phyloP scores from a whole-genome alignment of 2,888 invertebrate species.

The Lithosia quadra region DNA sequence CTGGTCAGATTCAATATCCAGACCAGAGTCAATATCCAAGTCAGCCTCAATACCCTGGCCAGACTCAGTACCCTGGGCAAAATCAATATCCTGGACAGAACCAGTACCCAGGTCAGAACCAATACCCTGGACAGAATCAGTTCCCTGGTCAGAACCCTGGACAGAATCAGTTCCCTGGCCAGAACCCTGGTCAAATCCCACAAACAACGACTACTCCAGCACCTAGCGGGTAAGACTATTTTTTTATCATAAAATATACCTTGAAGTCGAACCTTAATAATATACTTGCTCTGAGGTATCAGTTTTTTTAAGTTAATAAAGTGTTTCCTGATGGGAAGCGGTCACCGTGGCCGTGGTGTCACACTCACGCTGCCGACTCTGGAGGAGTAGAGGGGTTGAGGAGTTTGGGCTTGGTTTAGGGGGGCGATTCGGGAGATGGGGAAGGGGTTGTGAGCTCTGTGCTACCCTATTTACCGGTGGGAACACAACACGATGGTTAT shows the following conservation, averaged over 20 bases:
- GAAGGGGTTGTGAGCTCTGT: no score
- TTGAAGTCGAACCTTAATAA: neutral
- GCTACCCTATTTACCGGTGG: no score
- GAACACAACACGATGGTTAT: no score
- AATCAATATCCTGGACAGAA: neutral
- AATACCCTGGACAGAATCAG: neutral
- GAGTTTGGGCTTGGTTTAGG: no score
- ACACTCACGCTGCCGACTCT: no score
- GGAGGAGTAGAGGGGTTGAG: no score
- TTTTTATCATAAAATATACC: neutral
- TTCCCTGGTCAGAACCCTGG: neutral
- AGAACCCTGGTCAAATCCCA: neutral
- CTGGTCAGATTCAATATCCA: neutral
- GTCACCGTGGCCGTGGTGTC: no score
- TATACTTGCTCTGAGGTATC: no score
- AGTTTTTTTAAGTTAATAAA: no score
- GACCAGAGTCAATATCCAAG: neutral
- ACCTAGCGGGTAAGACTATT: constrained; percentile 4
- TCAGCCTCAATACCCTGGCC: neutral
- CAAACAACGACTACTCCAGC: neutral
- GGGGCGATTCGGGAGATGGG: no score
- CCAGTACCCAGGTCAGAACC: neutral
- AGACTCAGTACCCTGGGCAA: neutral
- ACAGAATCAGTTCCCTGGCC: neutral
- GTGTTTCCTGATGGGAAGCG: no score